Percentiles rank a stretch among this genome's conserved stretches.
phyloP scores from a whole-genome alignment of 2,888 invertebrate species.

The Eupsilia transversa region DNA sequence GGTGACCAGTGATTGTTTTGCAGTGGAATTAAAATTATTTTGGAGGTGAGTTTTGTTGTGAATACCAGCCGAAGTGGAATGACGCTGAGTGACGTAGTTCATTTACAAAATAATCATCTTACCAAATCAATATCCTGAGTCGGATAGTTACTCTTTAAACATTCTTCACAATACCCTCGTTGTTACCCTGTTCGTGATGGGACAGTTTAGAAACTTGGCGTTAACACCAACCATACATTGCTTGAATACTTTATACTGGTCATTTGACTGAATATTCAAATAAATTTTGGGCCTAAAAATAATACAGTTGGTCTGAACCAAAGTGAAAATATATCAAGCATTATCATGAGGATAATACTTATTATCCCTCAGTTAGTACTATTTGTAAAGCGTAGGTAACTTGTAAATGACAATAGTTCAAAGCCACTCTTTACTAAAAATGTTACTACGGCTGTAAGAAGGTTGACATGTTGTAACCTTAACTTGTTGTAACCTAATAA shows the following conservation, averaged over 20 bases:
- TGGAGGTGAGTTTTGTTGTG: slow-evolving; percentile 76
- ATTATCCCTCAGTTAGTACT: background rate
- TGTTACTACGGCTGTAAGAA: background rate
- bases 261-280: slow-evolving; percentile 1
- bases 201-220: slow-evolving; percentile 25
- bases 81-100: slow-evolving; percentile 62
- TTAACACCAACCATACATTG: background rate
- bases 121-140: slow-evolving; percentile 46
- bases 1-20: slow-evolving; percentile 63
- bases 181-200: slow-evolving; percentile 4
- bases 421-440: background rate
- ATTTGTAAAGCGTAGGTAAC: slow-evolving; percentile 12
- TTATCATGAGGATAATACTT: background rate
- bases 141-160: slow-evolving; percentile 36
- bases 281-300: background rate
- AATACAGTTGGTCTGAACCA: background rate
- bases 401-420: slow-evolving; percentile 7
- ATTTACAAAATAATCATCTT: slow-evolving; percentile 71
- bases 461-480: too few relatives aligned
- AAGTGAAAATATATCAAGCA: slow-evolving; percentile 1
- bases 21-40: slow-evolving; percentile 66
- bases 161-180: slow-evolving; percentile 21
- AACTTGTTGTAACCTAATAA: too few relatives aligned
- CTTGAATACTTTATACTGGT: slow-evolving; percentile 9
- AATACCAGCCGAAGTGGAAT: slow-evolving; percentile 67